These are phyloP conservation scores for Choristoneura fumiferana DNA, from an alignment of 1,140 invertebrate genomes.

Conservation along the genomic window DNA sequence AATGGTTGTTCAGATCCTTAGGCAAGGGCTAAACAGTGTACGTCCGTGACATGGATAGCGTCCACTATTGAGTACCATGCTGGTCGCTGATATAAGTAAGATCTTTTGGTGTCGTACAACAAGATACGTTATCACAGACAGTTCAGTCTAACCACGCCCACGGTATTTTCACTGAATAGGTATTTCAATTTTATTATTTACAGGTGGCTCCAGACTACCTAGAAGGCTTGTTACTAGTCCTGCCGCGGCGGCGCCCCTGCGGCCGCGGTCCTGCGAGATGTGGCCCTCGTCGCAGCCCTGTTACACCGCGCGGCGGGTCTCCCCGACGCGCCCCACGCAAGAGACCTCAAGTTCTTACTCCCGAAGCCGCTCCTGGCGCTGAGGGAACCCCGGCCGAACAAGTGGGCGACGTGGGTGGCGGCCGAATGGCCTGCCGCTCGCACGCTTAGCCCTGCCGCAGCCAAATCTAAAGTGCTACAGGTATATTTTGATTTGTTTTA, in stretches of 20 bases:
- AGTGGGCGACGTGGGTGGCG: constrained; percentile 94
- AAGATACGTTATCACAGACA: too few species aligned
- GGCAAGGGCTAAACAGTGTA: too few species aligned
- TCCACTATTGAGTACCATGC: too few species aligned
- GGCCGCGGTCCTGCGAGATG: constrained; percentile 91
- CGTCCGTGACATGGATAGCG: too few species aligned
- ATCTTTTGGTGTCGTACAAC: too few species aligned
- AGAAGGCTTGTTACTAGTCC: constrained; percentile 93
- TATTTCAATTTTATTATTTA: neutral
- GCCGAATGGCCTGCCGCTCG: constrained; percentile 86
- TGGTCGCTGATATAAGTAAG: too few species aligned
- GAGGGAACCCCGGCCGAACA: constrained; percentile 90
- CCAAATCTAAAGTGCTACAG: constrained; percentile 67
- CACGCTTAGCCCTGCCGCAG: constrained; percentile 62
- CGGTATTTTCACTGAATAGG: neutral
- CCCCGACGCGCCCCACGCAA: constrained; percentile 85
- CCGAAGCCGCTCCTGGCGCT: constrained; percentile 93
- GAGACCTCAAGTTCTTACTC: constrained; percentile 89
- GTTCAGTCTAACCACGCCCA: too few species aligned
- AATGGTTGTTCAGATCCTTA: too few species aligned
- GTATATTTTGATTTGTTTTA: constrained; percentile 29
- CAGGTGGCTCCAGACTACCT: constrained; percentile 98
- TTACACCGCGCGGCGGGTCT: constrained; percentile 94
- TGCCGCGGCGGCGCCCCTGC: constrained; percentile 87
- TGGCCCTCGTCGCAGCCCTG: constrained; percentile 92